Evolutionary conservation across 1,140 invertebrate genomes (phyloP).

Genomic region (Musca vetustissima): DNA sequence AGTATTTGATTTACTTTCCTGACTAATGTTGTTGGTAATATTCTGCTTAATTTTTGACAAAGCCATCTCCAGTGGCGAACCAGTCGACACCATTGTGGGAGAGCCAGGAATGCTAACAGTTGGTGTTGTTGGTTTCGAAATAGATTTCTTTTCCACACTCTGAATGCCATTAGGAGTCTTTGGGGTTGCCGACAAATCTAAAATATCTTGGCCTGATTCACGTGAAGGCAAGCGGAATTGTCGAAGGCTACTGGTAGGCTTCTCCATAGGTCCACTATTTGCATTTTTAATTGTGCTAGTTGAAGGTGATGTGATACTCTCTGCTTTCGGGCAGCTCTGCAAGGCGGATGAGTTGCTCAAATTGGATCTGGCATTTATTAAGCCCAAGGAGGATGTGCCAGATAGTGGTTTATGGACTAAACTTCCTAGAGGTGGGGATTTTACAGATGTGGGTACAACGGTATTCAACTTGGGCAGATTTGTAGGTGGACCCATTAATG

Average conservation of each 20-base stretch:
- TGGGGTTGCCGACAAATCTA: constrained; percentile 4
- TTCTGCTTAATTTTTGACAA: constrained; percentile 54
- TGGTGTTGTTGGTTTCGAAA: background rate
- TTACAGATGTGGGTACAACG: background rate
- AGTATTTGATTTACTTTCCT: background rate
- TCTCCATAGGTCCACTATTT: constrained; percentile 14
- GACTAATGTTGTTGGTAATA: constrained; percentile 29
- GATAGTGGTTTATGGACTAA: constrained; percentile 25
- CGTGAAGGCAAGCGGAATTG: constrained; percentile 2
- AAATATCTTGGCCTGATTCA: background rate
- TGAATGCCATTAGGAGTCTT: background rate
- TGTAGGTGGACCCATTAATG: constrained; percentile 33
- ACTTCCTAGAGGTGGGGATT: constrained; percentile 26
- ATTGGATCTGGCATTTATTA: too few relatives aligned
- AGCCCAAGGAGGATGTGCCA: background rate
- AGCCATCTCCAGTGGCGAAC: constrained; percentile 43
- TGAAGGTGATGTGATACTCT: background rate
- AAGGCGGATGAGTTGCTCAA: too few relatives aligned
- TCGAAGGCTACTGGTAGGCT: constrained; percentile 1
- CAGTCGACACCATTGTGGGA: background rate
- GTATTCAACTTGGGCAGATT: constrained; percentile 32
- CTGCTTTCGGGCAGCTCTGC: constrained; percentile 17
- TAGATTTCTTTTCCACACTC: background rate
- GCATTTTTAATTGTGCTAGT: background rate
- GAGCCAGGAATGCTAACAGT: background rate